A percentile compares a stretch with the other conserved stretches of the same genome.
phyloP scores from a whole-genome alignment of 2,888 invertebrate genomes.

The Halictus ligatus region DNA sequence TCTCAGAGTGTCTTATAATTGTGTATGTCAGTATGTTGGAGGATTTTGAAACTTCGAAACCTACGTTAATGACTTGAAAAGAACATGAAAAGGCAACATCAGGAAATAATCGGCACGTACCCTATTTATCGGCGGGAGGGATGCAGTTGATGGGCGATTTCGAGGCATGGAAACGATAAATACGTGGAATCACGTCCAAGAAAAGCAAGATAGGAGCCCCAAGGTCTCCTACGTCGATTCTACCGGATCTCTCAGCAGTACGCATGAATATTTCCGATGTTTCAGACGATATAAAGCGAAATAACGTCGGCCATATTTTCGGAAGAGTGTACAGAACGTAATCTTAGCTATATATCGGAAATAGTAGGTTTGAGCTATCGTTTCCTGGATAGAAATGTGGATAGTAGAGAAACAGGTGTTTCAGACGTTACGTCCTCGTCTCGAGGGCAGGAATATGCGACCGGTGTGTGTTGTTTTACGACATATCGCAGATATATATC shows the following conservation, averaged over 20 bases:
- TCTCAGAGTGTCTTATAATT: no score
- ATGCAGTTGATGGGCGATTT: neutral
- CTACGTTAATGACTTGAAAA: neutral
- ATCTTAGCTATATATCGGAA: neutral
- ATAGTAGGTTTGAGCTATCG: neutral
- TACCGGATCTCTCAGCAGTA: neutral
- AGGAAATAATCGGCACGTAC: neutral
- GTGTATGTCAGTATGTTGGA: no score
- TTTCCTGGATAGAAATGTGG: neutral
- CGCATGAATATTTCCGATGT: neutral
- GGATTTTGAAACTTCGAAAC: neutral
- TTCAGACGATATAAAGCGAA: neutral
- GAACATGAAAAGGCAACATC: neutral
- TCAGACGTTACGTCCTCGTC: neutral
- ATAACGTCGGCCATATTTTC: neutral
- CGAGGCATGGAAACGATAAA: neutral
- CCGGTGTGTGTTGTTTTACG: neutral
- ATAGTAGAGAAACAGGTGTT: neutral
- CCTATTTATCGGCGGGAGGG: neutral
- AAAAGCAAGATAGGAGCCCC: neutral
- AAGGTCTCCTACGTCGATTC: neutral
- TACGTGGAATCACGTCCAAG: neutral
- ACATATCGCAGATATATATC: neutral
- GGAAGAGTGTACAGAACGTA: neutral
- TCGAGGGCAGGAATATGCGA: neutral